phyloP scores from a whole-genome alignment of 2,888 invertebrate genomes.

The Ceraclea dissimilis region DNA sequence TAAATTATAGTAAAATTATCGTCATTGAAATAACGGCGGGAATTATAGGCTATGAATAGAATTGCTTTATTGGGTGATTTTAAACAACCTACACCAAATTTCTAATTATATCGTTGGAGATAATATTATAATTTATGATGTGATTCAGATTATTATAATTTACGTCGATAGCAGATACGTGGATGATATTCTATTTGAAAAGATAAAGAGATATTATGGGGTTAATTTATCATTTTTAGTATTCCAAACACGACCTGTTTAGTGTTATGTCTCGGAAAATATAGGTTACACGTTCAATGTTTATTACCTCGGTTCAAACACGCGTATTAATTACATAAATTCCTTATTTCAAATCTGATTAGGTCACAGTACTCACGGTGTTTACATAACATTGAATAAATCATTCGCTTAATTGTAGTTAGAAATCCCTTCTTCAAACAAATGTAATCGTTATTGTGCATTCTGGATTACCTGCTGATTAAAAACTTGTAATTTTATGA shows the following conservation, averaged over 20 bases:
- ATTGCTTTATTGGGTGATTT: too few species aligned
- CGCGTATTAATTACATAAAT: background rate
- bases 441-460: too few species aligned
- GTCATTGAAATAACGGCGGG: background rate
- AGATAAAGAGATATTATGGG: background rate
- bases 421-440: too few species aligned
- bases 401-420: too few species aligned
- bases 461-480: too few species aligned
- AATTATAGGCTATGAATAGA: too few species aligned
- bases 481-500: too few species aligned
- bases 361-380: too few species aligned
- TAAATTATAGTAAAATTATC: background rate
- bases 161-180: slow-evolving; percentile 1
- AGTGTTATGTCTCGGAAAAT: background rate
- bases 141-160: background rate
- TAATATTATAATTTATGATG: background rate
- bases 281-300: background rate
- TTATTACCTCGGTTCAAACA: background rate
- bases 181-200: slow-evolving; percentile 2
- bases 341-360: too few species aligned
- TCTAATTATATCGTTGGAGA: background rate
- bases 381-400: too few species aligned
- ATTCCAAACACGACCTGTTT: background rate
- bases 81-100: background rate
- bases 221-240: background rate